Evolutionary conservation across 2,797 vertebrate genomes (phyloP).

Genomic region (Danio choprae): DNA sequence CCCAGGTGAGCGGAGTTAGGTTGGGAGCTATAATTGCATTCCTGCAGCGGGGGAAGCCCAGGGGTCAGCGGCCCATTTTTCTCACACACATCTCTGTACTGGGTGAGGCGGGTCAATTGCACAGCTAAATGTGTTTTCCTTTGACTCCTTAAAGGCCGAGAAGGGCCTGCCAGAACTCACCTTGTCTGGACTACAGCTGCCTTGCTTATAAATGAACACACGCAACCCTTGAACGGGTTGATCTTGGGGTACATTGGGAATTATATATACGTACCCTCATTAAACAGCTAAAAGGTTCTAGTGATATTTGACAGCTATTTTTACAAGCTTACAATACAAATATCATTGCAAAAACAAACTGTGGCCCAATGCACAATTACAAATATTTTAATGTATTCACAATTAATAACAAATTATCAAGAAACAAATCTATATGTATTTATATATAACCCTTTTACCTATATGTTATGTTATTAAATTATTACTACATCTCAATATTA

Average conservation of each 20-base stretch:
- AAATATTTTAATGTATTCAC: too few species aligned
- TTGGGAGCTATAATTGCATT: conserved; percentile 92
- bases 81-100: conserved; percentile 56
- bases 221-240: background rate
- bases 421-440: background rate
- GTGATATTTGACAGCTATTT: background rate
- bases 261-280: background rate
- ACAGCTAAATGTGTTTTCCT: conserved; percentile 81
- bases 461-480: too few species aligned
- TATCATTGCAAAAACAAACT: too few species aligned
- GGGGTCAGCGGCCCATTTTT: conserved; percentile 81
- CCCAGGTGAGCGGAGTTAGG: conserved; percentile 81
- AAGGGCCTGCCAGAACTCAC: conserved; percentile 53
- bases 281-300: background rate
- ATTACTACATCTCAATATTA: background rate
- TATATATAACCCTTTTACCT: background rate
- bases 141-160: conserved; percentile 60
- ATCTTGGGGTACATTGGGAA: background rate
- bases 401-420: too few species aligned
- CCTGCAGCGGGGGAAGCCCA: conserved; percentile 78
- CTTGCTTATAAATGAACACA: conserved; percentile 20
- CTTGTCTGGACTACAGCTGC: conserved; percentile 59
- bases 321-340: background rate
- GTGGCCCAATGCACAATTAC: too few species aligned
- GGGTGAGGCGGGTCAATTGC: conserved; percentile 74